A percentile compares a stretch with the other conserved stretches of the same genome.
These are phyloP conservation scores for Nothobranchius kuhntae DNA, from an alignment of 2,113 vertebrate genomes.

Conservation along the genomic window DNA sequence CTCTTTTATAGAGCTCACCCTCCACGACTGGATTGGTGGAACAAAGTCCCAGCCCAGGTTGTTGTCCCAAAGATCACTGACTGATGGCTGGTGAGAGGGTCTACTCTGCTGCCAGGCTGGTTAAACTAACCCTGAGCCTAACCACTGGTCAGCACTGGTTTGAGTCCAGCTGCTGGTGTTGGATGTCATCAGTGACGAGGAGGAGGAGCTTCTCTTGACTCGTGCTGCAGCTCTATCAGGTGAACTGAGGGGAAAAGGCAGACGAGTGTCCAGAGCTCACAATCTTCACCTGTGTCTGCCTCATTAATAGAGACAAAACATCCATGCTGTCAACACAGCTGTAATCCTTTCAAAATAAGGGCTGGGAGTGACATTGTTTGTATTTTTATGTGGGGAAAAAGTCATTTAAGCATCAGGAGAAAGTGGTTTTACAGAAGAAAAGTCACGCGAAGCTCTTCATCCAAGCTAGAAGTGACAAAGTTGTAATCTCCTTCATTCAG, in stretches of 20 bases:
- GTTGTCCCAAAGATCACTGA: conserved; percentile 14
- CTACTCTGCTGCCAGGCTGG: neutral
- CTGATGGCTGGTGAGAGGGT: neutral
- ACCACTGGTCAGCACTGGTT: no score
- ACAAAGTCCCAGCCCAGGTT: conserved; percentile 28
- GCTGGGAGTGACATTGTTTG: no score
- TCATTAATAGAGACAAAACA: no score
- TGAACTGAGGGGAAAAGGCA: neutral
- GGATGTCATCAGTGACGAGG: neutral
- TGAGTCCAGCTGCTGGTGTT: neutral
- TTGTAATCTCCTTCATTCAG: no score
- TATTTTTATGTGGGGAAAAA: no score
- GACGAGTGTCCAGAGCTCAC: neutral
- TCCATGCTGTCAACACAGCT: no score
- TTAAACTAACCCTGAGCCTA: no score
- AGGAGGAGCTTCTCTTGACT: conserved; percentile 11
- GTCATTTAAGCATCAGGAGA: no score
- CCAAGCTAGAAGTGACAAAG: no score
- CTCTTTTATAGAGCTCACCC: conserved; percentile 30
- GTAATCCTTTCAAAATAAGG: no score
- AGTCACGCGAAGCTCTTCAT: no score
- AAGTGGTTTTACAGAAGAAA: no score
- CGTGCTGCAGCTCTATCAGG: conserved; percentile 19
- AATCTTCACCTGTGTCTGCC: neutral
- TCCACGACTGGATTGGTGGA: conserved; percentile 33